phyloP scores from a whole-genome alignment of 2,888 invertebrate genomes.

The Heliconius sara region DNA sequence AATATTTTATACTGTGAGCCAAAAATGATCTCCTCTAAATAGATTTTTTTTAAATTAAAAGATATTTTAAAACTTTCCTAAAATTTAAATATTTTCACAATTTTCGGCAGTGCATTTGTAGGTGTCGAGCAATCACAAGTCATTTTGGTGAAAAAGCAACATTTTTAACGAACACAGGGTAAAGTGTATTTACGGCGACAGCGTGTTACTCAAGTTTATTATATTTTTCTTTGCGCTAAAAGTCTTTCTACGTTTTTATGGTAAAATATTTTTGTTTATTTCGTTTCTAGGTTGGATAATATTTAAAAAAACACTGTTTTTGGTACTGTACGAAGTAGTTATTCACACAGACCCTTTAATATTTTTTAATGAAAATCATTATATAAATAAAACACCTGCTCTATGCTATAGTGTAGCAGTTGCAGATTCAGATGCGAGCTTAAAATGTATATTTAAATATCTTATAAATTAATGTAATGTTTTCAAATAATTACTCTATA shows the following conservation, averaged over 20 bases:
- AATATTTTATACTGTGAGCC: conserved; percentile 17
- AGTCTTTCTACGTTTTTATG: background rate
- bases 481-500: no score
- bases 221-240: conserved; percentile 9
- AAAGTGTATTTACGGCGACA: conserved; percentile 4
- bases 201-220: conserved; percentile 21
- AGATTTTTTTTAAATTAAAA: background rate
- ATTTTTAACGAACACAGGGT: conserved; percentile 14
- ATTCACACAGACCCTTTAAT: background rate
- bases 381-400: background rate
- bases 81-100: conserved; percentile 9
- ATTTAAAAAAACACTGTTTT: conserved; percentile 5
- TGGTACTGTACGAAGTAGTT: background rate
- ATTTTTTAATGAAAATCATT: background rate
- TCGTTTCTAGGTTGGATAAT: background rate
- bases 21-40: background rate
- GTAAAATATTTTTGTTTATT: conserved; percentile 2
- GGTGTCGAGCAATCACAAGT: conserved; percentile 18
- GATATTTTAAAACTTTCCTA: background rate
- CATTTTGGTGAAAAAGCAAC: conserved; percentile 14
- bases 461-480: no score
- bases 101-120: conserved; percentile 10
- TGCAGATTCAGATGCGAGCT: no score
- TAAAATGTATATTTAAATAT: no score
- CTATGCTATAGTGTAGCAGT: background rate